A percentile compares a stretch with the other conserved stretches of the same genome.
These are phyloP conservation scores for Drosophila infuscata DNA, from an alignment of 2,888 invertebrate genomes.

Conservation along the genomic window DNA sequence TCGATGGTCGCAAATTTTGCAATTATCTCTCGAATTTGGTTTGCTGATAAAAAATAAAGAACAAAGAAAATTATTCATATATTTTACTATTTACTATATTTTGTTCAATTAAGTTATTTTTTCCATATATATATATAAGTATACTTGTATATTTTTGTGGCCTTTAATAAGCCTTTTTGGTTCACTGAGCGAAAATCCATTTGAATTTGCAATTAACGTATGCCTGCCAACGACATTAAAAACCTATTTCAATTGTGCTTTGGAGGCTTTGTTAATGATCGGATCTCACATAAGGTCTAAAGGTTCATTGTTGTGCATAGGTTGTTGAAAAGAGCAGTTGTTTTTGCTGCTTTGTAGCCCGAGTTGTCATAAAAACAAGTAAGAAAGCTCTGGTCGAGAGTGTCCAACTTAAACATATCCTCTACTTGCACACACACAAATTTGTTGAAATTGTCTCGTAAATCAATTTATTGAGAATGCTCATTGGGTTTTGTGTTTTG, in stretches of 20 bases:
- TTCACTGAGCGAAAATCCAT: background rate
- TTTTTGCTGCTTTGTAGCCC: background rate
- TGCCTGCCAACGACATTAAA: background rate
- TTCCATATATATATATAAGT: background rate
- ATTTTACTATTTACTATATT: too few relatives aligned
- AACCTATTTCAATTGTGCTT: background rate
- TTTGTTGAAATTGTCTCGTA: background rate
- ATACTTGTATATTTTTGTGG: background rate
- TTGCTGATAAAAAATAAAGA: background rate
- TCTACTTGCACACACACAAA: background rate
- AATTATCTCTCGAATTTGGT: background rate
- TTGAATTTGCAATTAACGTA: conserved; percentile 2
- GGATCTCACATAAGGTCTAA: background rate
- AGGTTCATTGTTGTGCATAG: conserved; percentile 1
- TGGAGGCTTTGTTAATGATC: background rate
- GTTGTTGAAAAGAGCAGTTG: background rate
- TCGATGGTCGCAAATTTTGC: background rate
- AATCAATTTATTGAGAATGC: background rate
- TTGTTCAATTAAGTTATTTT: background rate
- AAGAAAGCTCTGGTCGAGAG: too few relatives aligned
- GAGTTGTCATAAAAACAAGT: background rate
- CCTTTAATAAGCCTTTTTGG: background rate
- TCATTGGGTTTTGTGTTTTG: background rate
- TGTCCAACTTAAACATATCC: background rate
- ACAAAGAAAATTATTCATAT: background rate